These are phyloP conservation scores for Theocolax elegans DNA, from an alignment of 1,140 invertebrate genomes.

Conservation along the genomic window DNA sequence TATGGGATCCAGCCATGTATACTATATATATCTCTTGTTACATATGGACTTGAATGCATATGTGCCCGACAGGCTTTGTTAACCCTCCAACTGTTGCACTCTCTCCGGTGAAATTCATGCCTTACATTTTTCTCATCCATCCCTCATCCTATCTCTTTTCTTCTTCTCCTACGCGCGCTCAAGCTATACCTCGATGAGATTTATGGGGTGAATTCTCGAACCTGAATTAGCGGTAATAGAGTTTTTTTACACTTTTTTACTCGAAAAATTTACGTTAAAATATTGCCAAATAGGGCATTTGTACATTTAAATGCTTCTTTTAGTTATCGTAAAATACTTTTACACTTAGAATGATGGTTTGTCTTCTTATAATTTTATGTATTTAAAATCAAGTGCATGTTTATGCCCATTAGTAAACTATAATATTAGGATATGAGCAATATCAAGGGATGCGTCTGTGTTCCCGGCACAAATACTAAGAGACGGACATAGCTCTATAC, in stretches of 20 bases:
- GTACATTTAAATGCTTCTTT: not conserved
- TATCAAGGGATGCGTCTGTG: too few species aligned
- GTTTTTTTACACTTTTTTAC: constrained; percentile 31
- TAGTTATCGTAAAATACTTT: too few species aligned
- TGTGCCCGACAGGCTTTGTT: constrained; percentile 32
- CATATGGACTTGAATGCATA: constrained; percentile 35
- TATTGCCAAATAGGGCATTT: constrained; percentile 13
- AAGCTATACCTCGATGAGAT: constrained; percentile 18
- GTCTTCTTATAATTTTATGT: too few species aligned
- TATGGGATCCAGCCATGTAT: too few species aligned
- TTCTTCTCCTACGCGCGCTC: not conserved
- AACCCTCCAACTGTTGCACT: constrained; percentile 38
- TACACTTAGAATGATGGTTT: too few species aligned
- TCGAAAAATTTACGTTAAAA: constrained; percentile 34
- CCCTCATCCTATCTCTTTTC: not conserved
- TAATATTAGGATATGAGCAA: too few species aligned
- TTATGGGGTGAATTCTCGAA: constrained; percentile 34
- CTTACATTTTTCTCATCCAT: not conserved
- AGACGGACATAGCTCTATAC: too few species aligned
- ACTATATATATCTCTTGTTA: constrained; percentile 26
- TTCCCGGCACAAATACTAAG: too few species aligned
- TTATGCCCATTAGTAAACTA: too few species aligned
- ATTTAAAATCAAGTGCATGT: too few species aligned
- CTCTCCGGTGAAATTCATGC: constrained; percentile 33
- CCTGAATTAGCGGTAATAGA: constrained; percentile 32